A percentile compares a stretch with the other conserved stretches of the same genome.
phyloP scores from a whole-genome alignment of 92 coral and sea anemone species.

The Phymanthus crucifer region DNA sequence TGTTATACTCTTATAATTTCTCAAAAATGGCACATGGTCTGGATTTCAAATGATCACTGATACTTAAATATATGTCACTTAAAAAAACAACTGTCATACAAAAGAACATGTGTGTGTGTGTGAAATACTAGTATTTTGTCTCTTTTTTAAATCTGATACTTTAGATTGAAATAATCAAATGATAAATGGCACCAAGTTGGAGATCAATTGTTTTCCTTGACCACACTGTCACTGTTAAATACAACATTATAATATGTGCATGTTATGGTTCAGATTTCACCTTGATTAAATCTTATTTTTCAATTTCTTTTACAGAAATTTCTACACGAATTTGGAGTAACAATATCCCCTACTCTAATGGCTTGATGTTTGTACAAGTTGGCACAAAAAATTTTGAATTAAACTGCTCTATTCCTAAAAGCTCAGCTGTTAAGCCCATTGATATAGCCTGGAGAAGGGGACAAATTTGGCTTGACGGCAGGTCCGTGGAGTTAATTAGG shows the following conservation, averaged over 20 bases:
- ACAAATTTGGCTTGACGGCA: background rate
- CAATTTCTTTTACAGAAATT: background rate
- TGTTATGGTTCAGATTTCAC: no score
- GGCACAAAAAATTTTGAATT: conserved; percentile 1
- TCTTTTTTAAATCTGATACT: background rate
- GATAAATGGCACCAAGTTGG: background rate
- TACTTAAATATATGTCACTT: background rate
- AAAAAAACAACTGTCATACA: background rate
- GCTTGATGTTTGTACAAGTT: background rate
- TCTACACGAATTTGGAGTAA: background rate
- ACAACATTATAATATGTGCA: background rate
- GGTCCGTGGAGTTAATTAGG: background rate
- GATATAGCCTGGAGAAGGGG: background rate
- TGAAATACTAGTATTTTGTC: background rate
- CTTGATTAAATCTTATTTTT: background rate
- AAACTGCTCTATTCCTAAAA: conserved; percentile 15
- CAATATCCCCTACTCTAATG: background rate
- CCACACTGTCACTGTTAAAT: background rate
- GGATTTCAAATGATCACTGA: background rate
- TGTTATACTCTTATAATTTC: no score
- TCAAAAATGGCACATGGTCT: no score
- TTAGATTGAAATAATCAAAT: background rate
- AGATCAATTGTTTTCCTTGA: background rate
- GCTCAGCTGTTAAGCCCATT: background rate
- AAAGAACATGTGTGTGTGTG: background rate